Evolutionary conservation across 2,888 invertebrate species (phyloP).

Genomic region (Aleiodes testaceus): DNA sequence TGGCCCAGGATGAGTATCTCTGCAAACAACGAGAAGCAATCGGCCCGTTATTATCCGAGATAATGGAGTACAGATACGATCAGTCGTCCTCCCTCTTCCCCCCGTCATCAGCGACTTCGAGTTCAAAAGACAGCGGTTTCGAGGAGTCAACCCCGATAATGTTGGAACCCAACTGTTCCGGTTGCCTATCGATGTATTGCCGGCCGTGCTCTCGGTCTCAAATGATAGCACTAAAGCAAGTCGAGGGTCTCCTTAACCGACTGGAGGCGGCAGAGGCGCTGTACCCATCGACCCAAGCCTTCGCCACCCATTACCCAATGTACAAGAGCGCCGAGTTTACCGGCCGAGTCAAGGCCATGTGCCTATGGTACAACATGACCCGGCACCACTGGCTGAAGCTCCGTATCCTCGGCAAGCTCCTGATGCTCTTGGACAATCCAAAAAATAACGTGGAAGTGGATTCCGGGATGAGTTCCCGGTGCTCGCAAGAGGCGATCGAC

Average conservation of each 20-base stretch:
- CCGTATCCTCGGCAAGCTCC: conserved; percentile 81
- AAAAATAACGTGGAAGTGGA: conserved; percentile 62
- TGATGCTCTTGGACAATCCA: conserved; percentile 72
- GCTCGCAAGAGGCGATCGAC: conserved; percentile 60
- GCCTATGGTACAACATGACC: conserved; percentile 93
- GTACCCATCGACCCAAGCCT: conserved; percentile 88
- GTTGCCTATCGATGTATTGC: conserved; percentile 86
- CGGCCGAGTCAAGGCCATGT: conserved; percentile 85
- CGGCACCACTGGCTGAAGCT: conserved; percentile 88
- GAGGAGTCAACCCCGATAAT: conserved; percentile 42
- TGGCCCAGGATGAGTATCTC: conserved; percentile 86
- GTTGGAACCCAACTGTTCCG: conserved; percentile 71
- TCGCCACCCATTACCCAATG: conserved; percentile 83
- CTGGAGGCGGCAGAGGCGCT: conserved; percentile 85
- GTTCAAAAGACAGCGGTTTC: conserved; percentile 50
- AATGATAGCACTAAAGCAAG: conserved; percentile 83
- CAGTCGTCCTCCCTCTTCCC: conserved; percentile 55
- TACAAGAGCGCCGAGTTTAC: conserved; percentile 80
- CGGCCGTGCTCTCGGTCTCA: conserved; percentile 81
- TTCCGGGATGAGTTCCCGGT: conserved; percentile 64
- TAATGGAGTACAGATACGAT: conserved; percentile 75
- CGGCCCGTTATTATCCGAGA: conserved; percentile 81
- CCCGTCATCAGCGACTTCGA: conserved; percentile 46
- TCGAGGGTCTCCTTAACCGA: conserved; percentile 81
- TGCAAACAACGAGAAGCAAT: conserved; percentile 83